These are phyloP conservation scores for Cepphus grylle DNA, from an alignment of 2,113 vertebrate species.

Conservation along the genomic window DNA sequence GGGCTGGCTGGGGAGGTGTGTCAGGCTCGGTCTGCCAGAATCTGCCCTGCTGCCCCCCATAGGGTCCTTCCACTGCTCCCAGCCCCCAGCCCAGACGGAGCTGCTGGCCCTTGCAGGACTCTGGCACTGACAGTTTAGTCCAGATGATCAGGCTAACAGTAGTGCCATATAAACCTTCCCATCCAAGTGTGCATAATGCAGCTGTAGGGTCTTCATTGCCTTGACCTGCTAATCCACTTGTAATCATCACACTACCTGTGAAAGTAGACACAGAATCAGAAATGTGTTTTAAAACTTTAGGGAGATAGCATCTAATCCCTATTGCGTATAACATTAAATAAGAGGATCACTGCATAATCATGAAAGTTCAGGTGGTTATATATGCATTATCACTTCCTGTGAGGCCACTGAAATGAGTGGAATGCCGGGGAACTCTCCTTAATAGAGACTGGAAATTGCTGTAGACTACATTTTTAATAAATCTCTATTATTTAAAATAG, in stretches of 20 bases:
- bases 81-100: background rate
- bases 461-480: background rate
- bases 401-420: background rate
- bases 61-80: background rate
- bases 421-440: background rate
- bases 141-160: background rate
- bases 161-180: background rate
- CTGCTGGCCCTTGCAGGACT: background rate
- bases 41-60: accelerated
- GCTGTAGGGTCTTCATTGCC: background rate
- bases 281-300: background rate
- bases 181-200: background rate
- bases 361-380: background rate
- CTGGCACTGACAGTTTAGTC: background rate
- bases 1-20: accelerated
- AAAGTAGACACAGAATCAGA: background rate
- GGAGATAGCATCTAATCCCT: background rate
- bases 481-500: background rate
- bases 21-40: background rate
- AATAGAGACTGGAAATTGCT: background rate
- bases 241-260: background rate
- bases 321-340: background rate
- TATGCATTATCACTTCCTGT: background rate
- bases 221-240: background rate
- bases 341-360: background rate